phyloP scores from a whole-genome alignment of 2,888 invertebrate species.

The Formica aserva region DNA sequence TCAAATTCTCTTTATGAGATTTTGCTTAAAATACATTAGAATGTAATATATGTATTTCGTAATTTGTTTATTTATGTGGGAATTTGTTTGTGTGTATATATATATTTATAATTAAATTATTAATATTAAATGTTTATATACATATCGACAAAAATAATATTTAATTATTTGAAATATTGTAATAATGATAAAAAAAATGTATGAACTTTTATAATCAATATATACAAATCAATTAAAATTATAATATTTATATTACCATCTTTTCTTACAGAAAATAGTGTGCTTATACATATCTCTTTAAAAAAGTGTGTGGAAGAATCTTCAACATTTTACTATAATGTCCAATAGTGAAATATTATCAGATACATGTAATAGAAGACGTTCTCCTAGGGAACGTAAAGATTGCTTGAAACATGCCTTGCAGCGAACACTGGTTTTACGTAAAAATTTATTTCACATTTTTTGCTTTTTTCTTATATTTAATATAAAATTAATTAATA shows the following conservation, averaged over 20 bases:
- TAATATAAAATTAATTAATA: neutral
- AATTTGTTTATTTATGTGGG: neutral
- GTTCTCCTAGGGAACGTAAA: constrained; percentile 74
- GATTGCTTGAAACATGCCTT: constrained; percentile 70
- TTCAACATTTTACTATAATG: neutral
- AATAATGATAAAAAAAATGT: neutral
- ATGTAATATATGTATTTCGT: neutral
- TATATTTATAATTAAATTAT: neutral
- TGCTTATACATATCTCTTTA: neutral
- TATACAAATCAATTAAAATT: no score
- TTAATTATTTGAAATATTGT: neutral
- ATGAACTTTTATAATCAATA: neutral
- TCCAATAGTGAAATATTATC: neutral
- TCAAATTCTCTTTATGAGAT: neutral
- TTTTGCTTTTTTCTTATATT: neutral
- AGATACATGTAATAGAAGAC: constrained; percentile 27
- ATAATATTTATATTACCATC: neutral
- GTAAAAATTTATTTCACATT: constrained; percentile 70
- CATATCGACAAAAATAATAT: neutral
- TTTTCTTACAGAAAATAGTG: neutral
- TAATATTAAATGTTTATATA: no score
- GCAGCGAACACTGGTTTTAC: constrained; percentile 67
- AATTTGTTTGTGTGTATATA: neutral
- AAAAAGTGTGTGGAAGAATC: neutral
- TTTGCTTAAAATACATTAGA: neutral